Percentiles rank a stretch among this genome's conserved stretches.
Evolutionary conservation across 2,888 invertebrate species (phyloP).

Genomic region (Acronicta psi): DNA sequence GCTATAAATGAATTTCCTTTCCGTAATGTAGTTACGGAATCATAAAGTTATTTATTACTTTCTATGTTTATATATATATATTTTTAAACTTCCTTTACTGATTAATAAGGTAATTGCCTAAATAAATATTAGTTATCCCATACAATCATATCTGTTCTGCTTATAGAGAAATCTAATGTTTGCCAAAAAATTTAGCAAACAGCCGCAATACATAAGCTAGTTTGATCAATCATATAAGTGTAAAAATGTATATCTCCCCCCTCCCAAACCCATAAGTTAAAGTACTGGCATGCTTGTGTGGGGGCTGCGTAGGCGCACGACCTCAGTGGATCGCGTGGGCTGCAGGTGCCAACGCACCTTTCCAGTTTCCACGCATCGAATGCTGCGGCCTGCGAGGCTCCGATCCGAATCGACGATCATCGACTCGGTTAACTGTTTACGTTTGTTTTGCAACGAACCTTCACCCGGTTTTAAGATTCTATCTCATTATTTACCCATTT

Average conservation of each 20-base stretch:
- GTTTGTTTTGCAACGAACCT: constrained; percentile 63
- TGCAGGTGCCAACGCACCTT: constrained; percentile 86
- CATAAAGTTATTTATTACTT: constrained; percentile 6
- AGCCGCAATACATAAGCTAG: constrained; percentile 22
- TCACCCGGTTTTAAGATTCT: constrained; percentile 60
- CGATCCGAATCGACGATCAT: constrained; percentile 64
- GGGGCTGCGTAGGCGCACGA: constrained; percentile 76
- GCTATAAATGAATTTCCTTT: constrained; percentile 17
- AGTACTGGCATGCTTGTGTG: constrained; percentile 51
- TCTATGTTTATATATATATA: constrained; percentile 1
- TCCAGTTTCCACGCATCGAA: constrained; percentile 76
- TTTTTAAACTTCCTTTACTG: neutral
- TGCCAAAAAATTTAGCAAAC: constrained; percentile 10
- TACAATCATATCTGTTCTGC: neutral
- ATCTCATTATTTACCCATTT: constrained; percentile 49
- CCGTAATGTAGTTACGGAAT: constrained; percentile 17
- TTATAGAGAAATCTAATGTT: constrained; percentile 3
- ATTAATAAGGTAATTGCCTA: neutral
- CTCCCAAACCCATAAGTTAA: constrained; percentile 40
- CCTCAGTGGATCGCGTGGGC: constrained; percentile 80
- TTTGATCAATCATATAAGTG: constrained; percentile 48
- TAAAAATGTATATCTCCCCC: constrained; percentile 53
- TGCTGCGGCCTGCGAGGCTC: constrained; percentile 52
- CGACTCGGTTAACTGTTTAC: constrained; percentile 59
- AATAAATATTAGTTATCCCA: neutral